phyloP scores from a whole-genome alignment of 2,113 vertebrate genomes.

The Nannospalax galili region DNA sequence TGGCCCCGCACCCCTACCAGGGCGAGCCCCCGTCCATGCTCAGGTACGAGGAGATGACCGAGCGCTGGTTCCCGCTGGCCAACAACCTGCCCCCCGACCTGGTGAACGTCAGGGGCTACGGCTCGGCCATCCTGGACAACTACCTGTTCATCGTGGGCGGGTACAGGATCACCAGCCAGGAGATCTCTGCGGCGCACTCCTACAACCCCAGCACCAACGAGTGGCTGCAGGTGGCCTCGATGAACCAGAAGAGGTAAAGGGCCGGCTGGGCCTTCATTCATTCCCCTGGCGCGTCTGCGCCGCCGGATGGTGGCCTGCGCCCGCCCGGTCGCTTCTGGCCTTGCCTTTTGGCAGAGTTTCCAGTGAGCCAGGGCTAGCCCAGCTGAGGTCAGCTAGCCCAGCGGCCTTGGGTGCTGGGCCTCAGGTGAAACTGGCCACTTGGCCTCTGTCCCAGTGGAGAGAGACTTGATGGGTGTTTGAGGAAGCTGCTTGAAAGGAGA shows the following conservation, averaged over 20 bases:
- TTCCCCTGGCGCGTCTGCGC: neutral
- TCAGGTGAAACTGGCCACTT: neutral
- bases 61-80: conserved; percentile 90
- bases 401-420: neutral
- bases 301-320: too few species aligned
- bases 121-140: conserved; percentile 73
- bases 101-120: conserved; percentile 93
- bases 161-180: conserved; percentile 89
- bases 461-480: neutral
- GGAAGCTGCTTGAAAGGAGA: neutral
- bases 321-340: neutral
- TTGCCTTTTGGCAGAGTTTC: neutral
- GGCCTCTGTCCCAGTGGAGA: neutral
- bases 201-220: conserved; percentile 96
- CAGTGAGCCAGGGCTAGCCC: neutral
- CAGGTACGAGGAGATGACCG: conserved; percentile 90
- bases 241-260: conserved; percentile 97
- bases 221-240: conserved; percentile 93
- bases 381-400: neutral
- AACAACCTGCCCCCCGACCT: conserved; percentile 84
- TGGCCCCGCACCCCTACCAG: conserved; percentile 12
- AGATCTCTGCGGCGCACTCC: conserved; percentile 94
- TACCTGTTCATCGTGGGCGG: conserved; percentile 84
- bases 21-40: conserved; percentile 91
- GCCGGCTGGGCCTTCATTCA: neutral